Base-by-base conservation (phyloP, 1,140 invertebrate species). In the Trachymyrmex septentrionalis region DNA sequence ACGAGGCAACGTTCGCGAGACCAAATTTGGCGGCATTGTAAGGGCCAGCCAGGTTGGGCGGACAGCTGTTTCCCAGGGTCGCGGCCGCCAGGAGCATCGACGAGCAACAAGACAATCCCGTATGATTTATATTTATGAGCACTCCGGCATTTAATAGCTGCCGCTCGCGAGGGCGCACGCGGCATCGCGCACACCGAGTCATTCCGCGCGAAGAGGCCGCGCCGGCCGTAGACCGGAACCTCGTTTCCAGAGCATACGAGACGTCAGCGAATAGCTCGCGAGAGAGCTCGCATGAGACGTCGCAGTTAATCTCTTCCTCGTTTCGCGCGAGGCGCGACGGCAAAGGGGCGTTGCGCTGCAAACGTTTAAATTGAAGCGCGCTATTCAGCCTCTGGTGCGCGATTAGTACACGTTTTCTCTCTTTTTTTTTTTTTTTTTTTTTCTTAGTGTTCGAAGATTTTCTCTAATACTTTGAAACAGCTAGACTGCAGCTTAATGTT, bases 71-170 rank as follows among this genome's bases (percentile, higher is more conserved):
- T 92, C 76, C 88, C 87, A 91, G 88, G 90, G 90, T 86, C 90
- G 86, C 57, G 90, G 61, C 64, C 86, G 84, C 81, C 81, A 67
- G 69, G 48, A 85, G 85, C 86, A 82, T 63, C 85, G 80, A 84
- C 66, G 71, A 91, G 63, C 91, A 91, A 90, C 87, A 89, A 93
- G 88, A 91, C 92, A 90, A 90, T 92, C 86, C 88, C 78, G 24
- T 92, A 92, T 93, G 91, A 93, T 92, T 92, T 92, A 92, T 93
- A 92, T 91, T 92, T 90, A 90, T 90, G 89, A 90, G 89, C 88
- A 71, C 57, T 64, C 81, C 66, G 76, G 86, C 88, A 75, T 90
- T 90, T 90, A 90, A 90, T 90, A 90, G 89, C 88, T 73, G 71
- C 76, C 86, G 88, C 86, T 53, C 75, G 77, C 73, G 78, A 84